These are phyloP conservation scores for Cirrhinus mrigala DNA, from an alignment of 2,797 vertebrate species.

Conservation along the genomic window DNA sequence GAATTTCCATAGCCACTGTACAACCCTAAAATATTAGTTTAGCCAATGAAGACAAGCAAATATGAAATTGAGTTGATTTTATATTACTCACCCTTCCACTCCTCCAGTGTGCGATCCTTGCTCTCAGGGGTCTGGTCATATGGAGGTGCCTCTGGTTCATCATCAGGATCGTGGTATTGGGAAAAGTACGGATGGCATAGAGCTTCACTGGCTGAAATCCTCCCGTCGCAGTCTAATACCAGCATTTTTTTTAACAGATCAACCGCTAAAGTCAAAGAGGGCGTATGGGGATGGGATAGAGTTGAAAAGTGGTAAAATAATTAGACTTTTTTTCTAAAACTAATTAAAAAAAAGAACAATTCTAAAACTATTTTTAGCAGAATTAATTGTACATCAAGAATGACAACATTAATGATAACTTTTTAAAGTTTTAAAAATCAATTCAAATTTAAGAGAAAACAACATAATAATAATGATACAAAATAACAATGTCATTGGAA, in stretches of 20 bases:
- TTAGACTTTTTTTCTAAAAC: background rate
- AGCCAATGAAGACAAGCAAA: background rate
- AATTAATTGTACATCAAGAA: background rate
- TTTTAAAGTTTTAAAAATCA: background rate
- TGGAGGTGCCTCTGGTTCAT: slow-evolving; percentile 91
- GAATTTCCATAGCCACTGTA: background rate
- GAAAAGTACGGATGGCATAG: slow-evolving; percentile 94
- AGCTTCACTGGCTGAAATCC: slow-evolving; percentile 91
- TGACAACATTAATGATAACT: background rate
- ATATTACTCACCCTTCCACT: slow-evolving; percentile 92
- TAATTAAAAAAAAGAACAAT: too few relatives aligned
- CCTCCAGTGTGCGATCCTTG: slow-evolving; percentile 91
- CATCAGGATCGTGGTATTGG: slow-evolving; percentile 96
- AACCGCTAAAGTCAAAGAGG: slow-evolving; percentile 78
- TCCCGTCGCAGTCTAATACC: slow-evolving; percentile 94
- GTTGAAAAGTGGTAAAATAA: background rate
- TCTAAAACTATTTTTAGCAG: background rate
- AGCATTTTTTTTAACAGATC: slow-evolving; percentile 95
- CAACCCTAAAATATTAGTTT: background rate
- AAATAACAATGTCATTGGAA: background rate
- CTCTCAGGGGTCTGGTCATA: slow-evolving; percentile 95
- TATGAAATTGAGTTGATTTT: background rate
- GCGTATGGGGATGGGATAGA: background rate
- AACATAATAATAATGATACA: background rate
- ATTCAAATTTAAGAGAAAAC: background rate